phyloP scores from a whole-genome alignment of 1,140 invertebrate species.

The Anthonomus grandis region DNA sequence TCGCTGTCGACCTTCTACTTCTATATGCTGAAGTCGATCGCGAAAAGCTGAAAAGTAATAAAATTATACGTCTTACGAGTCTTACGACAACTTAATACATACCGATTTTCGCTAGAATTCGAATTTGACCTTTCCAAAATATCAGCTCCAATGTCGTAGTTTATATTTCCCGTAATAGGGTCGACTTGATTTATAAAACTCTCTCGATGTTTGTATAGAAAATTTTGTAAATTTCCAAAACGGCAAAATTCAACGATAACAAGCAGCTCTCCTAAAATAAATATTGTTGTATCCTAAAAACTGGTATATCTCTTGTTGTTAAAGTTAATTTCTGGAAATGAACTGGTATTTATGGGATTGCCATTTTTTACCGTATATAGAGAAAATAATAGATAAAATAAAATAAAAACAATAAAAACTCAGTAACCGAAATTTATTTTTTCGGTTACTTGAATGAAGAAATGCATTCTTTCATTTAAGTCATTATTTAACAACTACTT shows the following conservation, averaged over 20 bases:
- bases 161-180: slow-evolving; percentile 60
- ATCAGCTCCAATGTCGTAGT: slow-evolving; percentile 60
- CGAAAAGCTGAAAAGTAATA: too few species aligned
- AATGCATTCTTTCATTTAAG: too few species aligned
- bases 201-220: slow-evolving; percentile 71
- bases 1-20: not conserved
- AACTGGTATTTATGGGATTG: not conserved
- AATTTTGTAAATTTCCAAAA: slow-evolving; percentile 87
- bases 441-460: too few species aligned
- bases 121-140: slow-evolving; percentile 51
- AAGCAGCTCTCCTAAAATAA: slow-evolving; percentile 72
- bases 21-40: slow-evolving; percentile 21
- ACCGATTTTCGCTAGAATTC: slow-evolving; percentile 24
- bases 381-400: not conserved
- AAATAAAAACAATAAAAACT: not conserved
- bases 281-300: not conserved
- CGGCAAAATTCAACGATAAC: slow-evolving; percentile 92
- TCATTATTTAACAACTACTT: too few species aligned
- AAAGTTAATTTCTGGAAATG: slow-evolving; percentile 25
- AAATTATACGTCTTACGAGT: not conserved
- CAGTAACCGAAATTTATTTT: not conserved
- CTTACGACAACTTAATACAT: not conserved
- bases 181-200: slow-evolving; percentile 80
- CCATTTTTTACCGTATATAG: not conserved
- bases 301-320: not conserved